Base-by-base conservation (phyloP, 30 jellyfish, hydroid and myxozoan species). In the Aurelia aurita region DNA sequence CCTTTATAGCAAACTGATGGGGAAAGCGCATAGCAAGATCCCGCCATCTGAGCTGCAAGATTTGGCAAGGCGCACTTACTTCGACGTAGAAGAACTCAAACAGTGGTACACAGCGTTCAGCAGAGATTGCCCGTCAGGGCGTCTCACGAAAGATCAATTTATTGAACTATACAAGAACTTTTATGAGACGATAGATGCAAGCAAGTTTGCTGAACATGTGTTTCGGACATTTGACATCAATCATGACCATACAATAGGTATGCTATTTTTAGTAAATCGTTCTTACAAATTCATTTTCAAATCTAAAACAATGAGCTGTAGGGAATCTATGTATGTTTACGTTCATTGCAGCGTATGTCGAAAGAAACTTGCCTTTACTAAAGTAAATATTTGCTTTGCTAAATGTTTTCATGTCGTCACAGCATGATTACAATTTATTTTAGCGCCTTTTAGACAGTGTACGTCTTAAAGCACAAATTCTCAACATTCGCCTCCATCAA, bases 201-300 rank as follows among this genome's bases (percentile, higher is more conserved):
- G 65, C 73, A 95, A 85, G 49, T 95, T 95, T 85, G 99, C 99
- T 25, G 95, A 82, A 79, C 99, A 95, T 62, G 99, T 95, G 53
- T 95, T 95, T 61, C 79, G 99, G 34, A 95, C 99, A 16, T 95
- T 95, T 59, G 99, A 95, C 59, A 70, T 64, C 25, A 95, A 95
- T 77, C 86, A 84, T 34, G 99, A 95, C 65, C 96, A 91, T 18
- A 86, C 96, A 10, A 95, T 95, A 35, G 99, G 99, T 89, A 71
- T 19, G 98, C 39, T 8, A 39, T 39, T 14, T 39, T 39, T 39
- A 39, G 51, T 8, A 39, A 39, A 39, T 39, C 51, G 1, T 39
- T 39, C 51, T 39, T 39, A 39, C 1, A 39, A 39, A 39, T 6
- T 39, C 51, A 39, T 39, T 39, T 39, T 39, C 51, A 39, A 39